phyloP scores from a whole-genome alignment of 2,113 vertebrate species.

The Bufo bufo region DNA sequence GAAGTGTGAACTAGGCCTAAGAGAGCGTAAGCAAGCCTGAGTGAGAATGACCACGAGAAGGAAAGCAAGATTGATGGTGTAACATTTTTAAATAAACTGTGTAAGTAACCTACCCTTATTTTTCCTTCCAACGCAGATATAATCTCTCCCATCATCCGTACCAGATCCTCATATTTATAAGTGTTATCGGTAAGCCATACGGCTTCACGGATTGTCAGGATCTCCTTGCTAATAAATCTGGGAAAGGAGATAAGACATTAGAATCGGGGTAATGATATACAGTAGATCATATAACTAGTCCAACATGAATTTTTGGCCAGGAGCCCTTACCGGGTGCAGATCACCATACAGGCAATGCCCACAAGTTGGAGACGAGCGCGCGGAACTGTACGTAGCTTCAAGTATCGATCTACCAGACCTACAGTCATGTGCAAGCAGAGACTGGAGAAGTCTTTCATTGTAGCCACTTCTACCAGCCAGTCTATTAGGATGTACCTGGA shows the following conservation, averaged over 20 bases:
- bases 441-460: constrained; percentile 97
- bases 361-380: constrained; percentile 88
- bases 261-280: not conserved
- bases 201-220: constrained; percentile 93
- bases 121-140: constrained; percentile 89
- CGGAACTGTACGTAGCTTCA: constrained; percentile 82
- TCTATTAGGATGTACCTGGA: constrained; percentile 94
- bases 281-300: no score
- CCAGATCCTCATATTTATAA: constrained; percentile 95
- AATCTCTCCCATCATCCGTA: constrained; percentile 98
- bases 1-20: no score
- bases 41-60: no score
- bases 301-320: no score
- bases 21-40: no score
- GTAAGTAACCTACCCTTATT: constrained; percentile 81
- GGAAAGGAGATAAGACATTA: not conserved
- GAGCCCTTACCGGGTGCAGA: constrained; percentile 88
- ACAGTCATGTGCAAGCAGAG: constrained; percentile 92
- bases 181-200: constrained; percentile 99
- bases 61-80: not conserved
- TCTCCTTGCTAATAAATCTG: constrained; percentile 93
- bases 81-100: not conserved
- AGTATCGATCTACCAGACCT: constrained; percentile 90
- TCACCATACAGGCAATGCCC: constrained; percentile 98
- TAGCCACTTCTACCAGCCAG: constrained; percentile 96